Base-by-base conservation (phyloP, 1,140 invertebrate species). In the Saccostrea cuccullata region DNA sequence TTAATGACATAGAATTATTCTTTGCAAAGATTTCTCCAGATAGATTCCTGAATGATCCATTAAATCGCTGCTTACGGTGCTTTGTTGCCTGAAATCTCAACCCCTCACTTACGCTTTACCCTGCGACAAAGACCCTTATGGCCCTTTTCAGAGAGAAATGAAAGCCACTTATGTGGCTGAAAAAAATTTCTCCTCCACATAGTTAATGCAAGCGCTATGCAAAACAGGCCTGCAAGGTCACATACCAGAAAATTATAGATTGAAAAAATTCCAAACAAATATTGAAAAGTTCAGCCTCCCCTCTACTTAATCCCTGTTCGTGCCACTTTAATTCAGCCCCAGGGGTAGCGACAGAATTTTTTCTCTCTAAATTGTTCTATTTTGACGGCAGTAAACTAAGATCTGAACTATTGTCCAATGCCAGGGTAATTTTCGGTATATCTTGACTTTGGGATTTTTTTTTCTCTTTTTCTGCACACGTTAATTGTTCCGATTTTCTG, bases 201-300 rank as follows among this genome's bases (percentile, higher is more conserved):
- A 12, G 70, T 77, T 77, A 77, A 77, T 77, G 70, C 70, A 77
- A 77, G 70, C 23, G 13, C 70, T 77, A 77, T 77, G 70, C 70
- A 77, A 77, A 77, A 77, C 30, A 77, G 26, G 70, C 30, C 70
- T 77, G 70, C 70, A 77, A 77, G 70, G 70, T 36, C 23, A 30
- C 70, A 77, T 77, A 77, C 70, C 70, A 36, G 70, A 36, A 77
- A 77, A 77, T 77, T 36, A 77, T 26, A 77, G 70, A 77, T 77
- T 77, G 26, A 77, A 77, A 77, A 67, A 77, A 77, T 77, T 77
- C 70, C 70, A 77, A 77, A 77, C 70, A 77, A 36, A 77, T 77
- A 77, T 77, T 77, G 30, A 77, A 17, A 77, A 26, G 23, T 36
- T 77, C 70, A 30, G 23, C 70, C 15, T 30, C 26, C 11, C 26